Evolutionary conservation across 2,888 invertebrate genomes (phyloP).

Genomic region (Drosophila antonietae): DNA sequence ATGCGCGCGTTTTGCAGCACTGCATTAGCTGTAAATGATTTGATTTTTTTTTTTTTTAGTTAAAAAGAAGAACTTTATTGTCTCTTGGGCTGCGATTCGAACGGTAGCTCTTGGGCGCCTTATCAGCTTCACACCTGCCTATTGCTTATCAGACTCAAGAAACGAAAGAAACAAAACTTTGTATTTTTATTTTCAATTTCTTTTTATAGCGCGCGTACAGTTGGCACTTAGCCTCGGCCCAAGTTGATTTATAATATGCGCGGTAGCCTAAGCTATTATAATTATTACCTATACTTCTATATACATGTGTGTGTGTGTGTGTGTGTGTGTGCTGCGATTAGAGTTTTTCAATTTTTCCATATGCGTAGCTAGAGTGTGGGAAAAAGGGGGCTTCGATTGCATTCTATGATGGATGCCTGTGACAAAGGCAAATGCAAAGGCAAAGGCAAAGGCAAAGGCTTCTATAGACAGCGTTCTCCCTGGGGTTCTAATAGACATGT

Average conservation of each 20-base stretch:
- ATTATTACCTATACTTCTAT: background rate
- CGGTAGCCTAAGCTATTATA: slow-evolving; percentile 36
- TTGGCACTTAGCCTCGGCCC: slow-evolving; percentile 37
- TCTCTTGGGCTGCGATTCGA: slow-evolving; percentile 55
- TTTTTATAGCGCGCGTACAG: slow-evolving; percentile 55
- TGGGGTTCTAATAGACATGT: slow-evolving; percentile 75
- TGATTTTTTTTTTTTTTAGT: slow-evolving; percentile 5
- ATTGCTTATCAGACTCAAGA: slow-evolving; percentile 53
- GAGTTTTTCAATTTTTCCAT: slow-evolving; percentile 9
- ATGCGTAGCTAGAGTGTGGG: slow-evolving; percentile 51
- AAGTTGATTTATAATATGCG: slow-evolving; percentile 60
- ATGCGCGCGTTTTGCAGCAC: slow-evolving; percentile 51
- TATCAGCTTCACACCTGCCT: slow-evolving; percentile 60
- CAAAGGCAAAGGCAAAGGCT: slow-evolving; percentile 12
- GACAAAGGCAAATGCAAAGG: too few relatives aligned
- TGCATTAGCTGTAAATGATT: slow-evolving; percentile 62
- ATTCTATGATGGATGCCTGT: slow-evolving; percentile 53
- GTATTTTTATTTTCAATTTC: slow-evolving; percentile 49
- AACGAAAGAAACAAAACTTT: background rate
- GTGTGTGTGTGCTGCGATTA: slow-evolving; percentile 23
- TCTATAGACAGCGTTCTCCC: slow-evolving; percentile 39
- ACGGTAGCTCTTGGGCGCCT: slow-evolving; percentile 59
- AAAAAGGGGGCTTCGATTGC: slow-evolving; percentile 46
- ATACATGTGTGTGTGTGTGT: background rate
- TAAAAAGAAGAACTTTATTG: slow-evolving; percentile 27